These are phyloP conservation scores for Myiotriccus ornatus DNA, from an alignment of 2,797 vertebrate genomes.

Conservation along the genomic window DNA sequence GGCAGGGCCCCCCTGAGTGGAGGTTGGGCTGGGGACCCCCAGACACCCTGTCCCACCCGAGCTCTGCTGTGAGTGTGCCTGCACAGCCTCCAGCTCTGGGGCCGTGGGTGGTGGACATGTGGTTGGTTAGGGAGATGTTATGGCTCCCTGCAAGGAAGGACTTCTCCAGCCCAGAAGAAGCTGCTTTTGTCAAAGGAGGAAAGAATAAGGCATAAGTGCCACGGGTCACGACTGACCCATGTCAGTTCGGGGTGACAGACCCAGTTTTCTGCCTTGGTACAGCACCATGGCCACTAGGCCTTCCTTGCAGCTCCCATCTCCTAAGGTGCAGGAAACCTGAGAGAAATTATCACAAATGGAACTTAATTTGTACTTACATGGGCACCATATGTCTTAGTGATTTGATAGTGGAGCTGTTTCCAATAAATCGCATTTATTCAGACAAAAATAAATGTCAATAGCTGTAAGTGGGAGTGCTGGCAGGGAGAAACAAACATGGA, in stretches of 20 bases:
- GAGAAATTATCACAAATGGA: background rate
- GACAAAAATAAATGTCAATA: constrained; percentile 35
- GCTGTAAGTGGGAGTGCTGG: constrained; percentile 5
- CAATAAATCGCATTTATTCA: constrained; percentile 19
- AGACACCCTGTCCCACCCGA: background rate
- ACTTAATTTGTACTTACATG: background rate
- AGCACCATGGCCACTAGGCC: background rate
- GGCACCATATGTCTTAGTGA: background rate
- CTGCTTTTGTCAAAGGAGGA: background rate
- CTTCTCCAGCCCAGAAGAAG: background rate
- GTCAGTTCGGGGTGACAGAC: background rate
- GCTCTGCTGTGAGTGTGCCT: background rate
- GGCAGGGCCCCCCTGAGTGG: background rate
- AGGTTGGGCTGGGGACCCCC: background rate
- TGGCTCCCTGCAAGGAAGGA: background rate
- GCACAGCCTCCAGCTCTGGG: background rate
- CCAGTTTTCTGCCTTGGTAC: background rate
- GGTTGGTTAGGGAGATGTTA: background rate
- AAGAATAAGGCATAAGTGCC: background rate
- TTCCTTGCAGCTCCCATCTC: background rate
- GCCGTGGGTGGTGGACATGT: background rate
- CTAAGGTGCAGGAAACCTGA: background rate
- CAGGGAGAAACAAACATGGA: background rate
- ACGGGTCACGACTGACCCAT: accelerated
- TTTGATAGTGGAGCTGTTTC: background rate